Conservation (phyloP, 2,888 invertebrate genomes). For the Odontocerum albicorne region DNA sequence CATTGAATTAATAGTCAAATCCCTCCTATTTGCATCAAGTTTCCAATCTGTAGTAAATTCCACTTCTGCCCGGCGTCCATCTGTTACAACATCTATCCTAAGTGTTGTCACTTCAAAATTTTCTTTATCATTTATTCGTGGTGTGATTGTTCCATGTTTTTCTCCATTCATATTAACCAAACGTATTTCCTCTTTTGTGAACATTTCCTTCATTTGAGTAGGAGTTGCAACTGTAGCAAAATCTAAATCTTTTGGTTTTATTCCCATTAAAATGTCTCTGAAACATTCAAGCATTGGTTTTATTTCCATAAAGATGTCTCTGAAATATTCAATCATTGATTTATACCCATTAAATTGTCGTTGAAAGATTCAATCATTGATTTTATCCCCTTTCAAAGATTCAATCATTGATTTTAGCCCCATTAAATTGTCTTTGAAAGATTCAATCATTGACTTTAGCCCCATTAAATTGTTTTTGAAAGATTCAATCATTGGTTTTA, state of each 20-base stretch:
- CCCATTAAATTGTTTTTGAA: too few species aligned
- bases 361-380: too few species aligned
- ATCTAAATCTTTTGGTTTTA: conserved; percentile 88
- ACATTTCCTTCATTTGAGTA: conserved; percentile 93
- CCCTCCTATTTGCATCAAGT: conserved; percentile 91
- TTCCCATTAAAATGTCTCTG: conserved; percentile 78
- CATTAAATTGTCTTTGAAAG: too few species aligned
- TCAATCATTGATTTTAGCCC: too few species aligned
- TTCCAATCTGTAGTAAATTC: conserved; percentile 92
- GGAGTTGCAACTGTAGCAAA: conserved; percentile 98
- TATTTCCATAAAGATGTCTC: too few species aligned
- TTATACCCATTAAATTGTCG: too few species aligned
- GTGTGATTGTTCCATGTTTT: conserved; percentile 94
- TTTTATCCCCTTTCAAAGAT: too few species aligned
- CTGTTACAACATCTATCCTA: conserved; percentile 86
- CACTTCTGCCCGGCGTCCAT: conserved; percentile 95
- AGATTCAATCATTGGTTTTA: too few species aligned
- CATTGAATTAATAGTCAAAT: conserved; percentile 98
- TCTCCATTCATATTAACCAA: conserved; percentile 93
- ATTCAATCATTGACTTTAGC: too few species aligned
- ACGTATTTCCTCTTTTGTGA: conserved; percentile 77
- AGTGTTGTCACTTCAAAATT: conserved; percentile 95
- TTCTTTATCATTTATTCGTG: conserved; percentile 90
- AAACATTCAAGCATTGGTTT: too few species aligned
- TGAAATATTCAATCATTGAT: too few species aligned